Conservation (phyloP, 2,113 vertebrate species). For the Myrmecobius fasciatus region DNA sequence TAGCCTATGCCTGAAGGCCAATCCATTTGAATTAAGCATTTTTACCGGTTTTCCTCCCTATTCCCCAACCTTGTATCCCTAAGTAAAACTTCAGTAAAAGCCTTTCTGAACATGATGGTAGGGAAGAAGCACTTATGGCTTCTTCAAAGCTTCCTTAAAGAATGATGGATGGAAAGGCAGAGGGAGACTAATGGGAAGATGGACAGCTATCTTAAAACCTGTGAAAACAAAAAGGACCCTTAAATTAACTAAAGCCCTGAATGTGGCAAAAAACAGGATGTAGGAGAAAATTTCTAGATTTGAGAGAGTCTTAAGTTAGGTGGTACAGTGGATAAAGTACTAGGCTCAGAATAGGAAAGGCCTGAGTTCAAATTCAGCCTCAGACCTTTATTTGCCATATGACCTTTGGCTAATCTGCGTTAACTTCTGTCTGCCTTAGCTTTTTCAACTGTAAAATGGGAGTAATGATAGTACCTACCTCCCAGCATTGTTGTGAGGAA, state of each 20-base stretch:
- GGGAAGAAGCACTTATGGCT: neutral
- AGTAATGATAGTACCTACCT: neutral
- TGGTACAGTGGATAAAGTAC: neutral
- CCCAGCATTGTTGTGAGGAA: neutral
- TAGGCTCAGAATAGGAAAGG: neutral
- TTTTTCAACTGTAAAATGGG: neutral
- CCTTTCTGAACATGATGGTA: slow-evolving; percentile 39
- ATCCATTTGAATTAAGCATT: slow-evolving; percentile 32
- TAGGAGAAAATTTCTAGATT: neutral
- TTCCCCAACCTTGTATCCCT: neutral
- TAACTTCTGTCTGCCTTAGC: neutral
- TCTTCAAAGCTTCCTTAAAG: slow-evolving; percentile 73
- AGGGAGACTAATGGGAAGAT: neutral
- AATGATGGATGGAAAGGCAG: slow-evolving; percentile 21
- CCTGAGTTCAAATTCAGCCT: neutral
- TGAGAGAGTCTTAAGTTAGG: neutral
- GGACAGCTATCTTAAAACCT: slow-evolving; percentile 53
- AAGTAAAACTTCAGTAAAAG: slow-evolving; percentile 36
- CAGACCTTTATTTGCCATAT: neutral
- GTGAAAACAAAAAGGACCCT: slow-evolving; percentile 66
- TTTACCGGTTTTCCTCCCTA: neutral
- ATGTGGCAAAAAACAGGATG: neutral
- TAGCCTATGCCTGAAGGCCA: slow-evolving; percentile 26
- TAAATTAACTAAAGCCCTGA: slow-evolving; percentile 63
- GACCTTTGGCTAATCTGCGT: neutral